Percentiles rank a stretch among this genome's conserved stretches.
These are phyloP conservation scores for Oscarella lobularis DNA, from an alignment of 37 sponge, comb jelly and placozoan species.

Conservation along the genomic window DNA sequence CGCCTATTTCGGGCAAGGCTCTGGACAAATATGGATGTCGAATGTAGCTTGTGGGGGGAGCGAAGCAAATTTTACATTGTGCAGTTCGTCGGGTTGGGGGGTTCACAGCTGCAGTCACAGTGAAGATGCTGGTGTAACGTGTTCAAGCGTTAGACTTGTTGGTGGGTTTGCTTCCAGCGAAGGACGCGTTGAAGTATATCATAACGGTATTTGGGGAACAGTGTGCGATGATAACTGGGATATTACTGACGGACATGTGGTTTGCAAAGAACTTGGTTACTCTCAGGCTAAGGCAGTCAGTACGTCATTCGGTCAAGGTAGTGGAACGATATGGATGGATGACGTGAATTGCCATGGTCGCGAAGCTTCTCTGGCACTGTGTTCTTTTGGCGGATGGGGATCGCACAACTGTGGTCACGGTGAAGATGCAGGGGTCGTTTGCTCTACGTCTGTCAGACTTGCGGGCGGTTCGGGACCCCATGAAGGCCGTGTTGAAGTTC, in stretches of 20 bases:
- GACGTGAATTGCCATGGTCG: conserved; percentile 21
- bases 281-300: neutral
- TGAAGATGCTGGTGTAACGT: neutral
- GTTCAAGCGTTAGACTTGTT: conserved; percentile 6
- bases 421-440: conserved; percentile 1
- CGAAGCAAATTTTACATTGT: conserved; percentile 8
- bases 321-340: conserved; percentile 5
- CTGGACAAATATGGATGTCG: conserved; percentile 3
- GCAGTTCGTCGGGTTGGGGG: conserved; percentile 8
- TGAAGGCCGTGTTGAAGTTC: conserved; percentile 23
- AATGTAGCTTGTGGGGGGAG: conserved; percentile 16
- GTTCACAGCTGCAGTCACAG: conserved; percentile 11
- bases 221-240: conserved; percentile 18
- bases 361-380: conserved; percentile 7
- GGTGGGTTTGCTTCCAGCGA: conserved; percentile 2
- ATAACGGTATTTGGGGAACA: conserved; percentile 19
- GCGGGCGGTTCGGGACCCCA: conserved; percentile 8
- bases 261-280: conserved; percentile 19
- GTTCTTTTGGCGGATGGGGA: neutral
- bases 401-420: conserved; percentile 16
- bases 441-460: neutral
- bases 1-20: neutral
- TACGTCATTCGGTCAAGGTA: neutral
- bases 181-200: conserved; percentile 26
- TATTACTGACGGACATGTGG: conserved; percentile 12